Conservation (phyloP, 2,888 invertebrate genomes). For the Chymomyza caudatula region DNA sequence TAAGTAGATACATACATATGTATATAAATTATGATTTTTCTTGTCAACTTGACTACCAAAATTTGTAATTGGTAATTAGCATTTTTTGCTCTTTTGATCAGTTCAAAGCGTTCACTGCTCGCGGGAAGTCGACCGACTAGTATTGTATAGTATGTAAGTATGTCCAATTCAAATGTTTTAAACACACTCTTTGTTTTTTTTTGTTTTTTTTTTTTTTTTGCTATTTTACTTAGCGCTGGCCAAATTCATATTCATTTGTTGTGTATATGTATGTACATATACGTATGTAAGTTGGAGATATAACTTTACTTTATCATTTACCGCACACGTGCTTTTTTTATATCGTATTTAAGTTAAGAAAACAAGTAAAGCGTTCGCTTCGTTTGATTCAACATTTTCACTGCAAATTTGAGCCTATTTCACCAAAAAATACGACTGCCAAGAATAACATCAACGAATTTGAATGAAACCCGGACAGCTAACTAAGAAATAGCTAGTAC, state of each 20-base stretch:
- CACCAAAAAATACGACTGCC: background rate
- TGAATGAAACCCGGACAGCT: background rate
- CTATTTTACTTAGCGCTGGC: background rate
- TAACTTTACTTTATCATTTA: background rate
- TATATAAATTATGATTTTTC: too few relatives aligned
- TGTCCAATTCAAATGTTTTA: too few relatives aligned
- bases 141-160: too few relatives aligned
- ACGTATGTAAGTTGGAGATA: background rate
- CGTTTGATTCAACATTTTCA: background rate
- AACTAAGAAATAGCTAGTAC: background rate
- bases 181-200: background rate
- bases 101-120: too few relatives aligned
- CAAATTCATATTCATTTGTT: background rate
- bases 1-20: too few relatives aligned
- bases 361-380: background rate
- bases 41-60: too few relatives aligned
- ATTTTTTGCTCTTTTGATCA: too few relatives aligned
- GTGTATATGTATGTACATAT: background rate
- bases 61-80: too few relatives aligned
- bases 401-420: background rate
- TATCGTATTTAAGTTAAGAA: background rate
- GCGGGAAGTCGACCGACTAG: too few relatives aligned
- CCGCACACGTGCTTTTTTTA: background rate
- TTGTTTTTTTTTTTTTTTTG: background rate
- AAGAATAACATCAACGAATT: background rate